These are phyloP conservation scores for Mesocentrotus franciscanus DNA, from an alignment of 53 echinoderm and acorn worm genomes.

Conservation along the genomic window DNA sequence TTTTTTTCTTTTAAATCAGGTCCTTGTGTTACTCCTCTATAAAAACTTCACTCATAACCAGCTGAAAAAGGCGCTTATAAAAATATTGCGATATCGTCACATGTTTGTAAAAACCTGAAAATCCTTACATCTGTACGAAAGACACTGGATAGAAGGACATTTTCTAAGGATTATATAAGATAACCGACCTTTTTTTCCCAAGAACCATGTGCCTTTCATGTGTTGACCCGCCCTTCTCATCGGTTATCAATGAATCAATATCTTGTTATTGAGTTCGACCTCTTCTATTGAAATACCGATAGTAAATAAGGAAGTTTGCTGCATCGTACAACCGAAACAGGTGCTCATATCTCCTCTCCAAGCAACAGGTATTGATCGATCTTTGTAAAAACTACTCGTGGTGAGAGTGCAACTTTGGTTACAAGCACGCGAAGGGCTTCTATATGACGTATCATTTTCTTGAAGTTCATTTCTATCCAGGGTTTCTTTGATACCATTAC, in stretches of 20 bases:
- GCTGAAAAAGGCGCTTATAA: background rate
- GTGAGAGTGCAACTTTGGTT: background rate
- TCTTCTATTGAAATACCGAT: slow-evolving; percentile 16
- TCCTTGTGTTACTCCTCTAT: too few species aligned
- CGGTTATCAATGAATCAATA: slow-evolving; percentile 9
- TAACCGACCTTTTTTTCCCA: background rate
- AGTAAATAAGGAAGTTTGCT: background rate
- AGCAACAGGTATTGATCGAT: background rate
- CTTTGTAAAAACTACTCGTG: background rate
- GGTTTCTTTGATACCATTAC: too few species aligned
- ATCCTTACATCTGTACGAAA: background rate
- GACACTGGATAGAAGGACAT: background rate
- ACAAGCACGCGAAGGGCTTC: background rate
- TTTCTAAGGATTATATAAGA: background rate
- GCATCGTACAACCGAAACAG: background rate
- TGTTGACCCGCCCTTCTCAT: background rate
- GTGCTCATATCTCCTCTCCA: background rate
- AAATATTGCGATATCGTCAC: background rate
- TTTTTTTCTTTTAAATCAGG: too few species aligned
- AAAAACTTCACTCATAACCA: background rate
- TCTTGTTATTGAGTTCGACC: background rate
- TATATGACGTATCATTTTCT: background rate
- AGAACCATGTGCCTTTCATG: background rate
- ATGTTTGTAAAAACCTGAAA: background rate
- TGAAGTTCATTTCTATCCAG: too few species aligned